These are phyloP conservation scores for Sylvietta virens DNA, from an alignment of 2,113 vertebrate species.

Conservation along the genomic window DNA sequence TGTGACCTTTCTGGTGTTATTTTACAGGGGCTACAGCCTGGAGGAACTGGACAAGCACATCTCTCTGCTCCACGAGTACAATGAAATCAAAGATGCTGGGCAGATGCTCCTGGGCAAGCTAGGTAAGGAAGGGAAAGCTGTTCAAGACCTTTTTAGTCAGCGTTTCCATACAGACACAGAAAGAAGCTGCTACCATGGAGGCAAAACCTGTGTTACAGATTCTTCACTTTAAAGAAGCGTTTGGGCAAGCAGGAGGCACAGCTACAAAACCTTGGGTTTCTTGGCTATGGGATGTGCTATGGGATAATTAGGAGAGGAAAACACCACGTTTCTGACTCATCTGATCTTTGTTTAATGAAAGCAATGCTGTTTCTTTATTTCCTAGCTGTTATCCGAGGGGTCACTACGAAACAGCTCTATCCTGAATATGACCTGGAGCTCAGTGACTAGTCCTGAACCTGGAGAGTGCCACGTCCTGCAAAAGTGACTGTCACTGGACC, in stretches of 20 bases:
- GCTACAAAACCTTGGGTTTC: neutral
- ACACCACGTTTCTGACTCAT: neutral
- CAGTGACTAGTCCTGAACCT: constrained; percentile 72
- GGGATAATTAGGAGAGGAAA: neutral
- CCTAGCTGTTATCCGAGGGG: constrained; percentile 83
- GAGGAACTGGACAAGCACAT: constrained; percentile 88
- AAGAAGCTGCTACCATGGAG: neutral
- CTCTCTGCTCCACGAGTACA: constrained; percentile 89
- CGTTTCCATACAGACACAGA: neutral
- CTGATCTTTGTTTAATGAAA: neutral
- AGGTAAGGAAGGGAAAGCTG: constrained; percentile 73
- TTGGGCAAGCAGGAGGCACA: neutral
- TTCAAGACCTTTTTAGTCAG: neutral
- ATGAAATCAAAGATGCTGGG: constrained; percentile 91
- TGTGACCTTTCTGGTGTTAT: neutral
- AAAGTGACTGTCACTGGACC: neutral
- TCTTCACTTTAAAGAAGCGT: neutral
- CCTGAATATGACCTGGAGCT: constrained; percentile 85
- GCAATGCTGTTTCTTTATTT: neutral
- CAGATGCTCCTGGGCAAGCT: constrained; percentile 90
- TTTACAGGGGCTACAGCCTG: constrained; percentile 80
- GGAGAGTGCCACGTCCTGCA: neutral
- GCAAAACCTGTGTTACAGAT: neutral
- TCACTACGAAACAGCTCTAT: constrained; percentile 91
- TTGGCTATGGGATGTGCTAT: neutral